Percentiles rank a stretch among this genome's conserved stretches.
phyloP scores from a whole-genome alignment of 2,797 vertebrate genomes.

The Mormyrops attenuatus region DNA sequence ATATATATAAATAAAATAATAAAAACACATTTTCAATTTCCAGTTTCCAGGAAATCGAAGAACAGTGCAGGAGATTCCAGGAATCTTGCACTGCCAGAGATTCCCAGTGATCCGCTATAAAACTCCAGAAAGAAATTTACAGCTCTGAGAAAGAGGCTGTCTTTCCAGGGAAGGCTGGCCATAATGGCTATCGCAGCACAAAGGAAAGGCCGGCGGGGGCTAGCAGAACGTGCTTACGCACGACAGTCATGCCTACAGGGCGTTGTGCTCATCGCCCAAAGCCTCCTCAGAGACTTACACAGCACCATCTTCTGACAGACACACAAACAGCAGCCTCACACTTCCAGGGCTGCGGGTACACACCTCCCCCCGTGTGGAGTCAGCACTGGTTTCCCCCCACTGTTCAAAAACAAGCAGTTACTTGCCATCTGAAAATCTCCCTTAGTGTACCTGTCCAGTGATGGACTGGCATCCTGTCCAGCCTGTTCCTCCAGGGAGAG shows the following conservation, averaged over 20 bases:
- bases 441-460: not conserved
- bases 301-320: not conserved
- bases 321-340: not conserved
- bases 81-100: constrained; percentile 77
- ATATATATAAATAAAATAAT: constrained; percentile 51
- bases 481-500: not conserved
- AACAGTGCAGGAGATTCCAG: constrained; percentile 82
- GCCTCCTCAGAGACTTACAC: not conserved
- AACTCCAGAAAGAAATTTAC: constrained; percentile 63
- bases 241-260: not conserved
- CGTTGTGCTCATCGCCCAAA: not conserved
- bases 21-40: constrained; percentile 74
- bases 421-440: not conserved
- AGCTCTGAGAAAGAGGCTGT: constrained; percentile 53
- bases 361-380: not conserved
- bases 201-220: constrained; percentile 15
- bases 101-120: constrained; percentile 57
- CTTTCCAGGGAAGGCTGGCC: constrained; percentile 25
- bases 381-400: not conserved
- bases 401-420: not conserved
- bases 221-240: too few relatives aligned
- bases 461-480: not conserved
- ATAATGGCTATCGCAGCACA: constrained; percentile 32
- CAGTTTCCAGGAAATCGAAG: constrained; percentile 89
- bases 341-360: not conserved